Base-by-base conservation (phyloP, 2,888 invertebrate species). In the Cetonia aurata region DNA sequence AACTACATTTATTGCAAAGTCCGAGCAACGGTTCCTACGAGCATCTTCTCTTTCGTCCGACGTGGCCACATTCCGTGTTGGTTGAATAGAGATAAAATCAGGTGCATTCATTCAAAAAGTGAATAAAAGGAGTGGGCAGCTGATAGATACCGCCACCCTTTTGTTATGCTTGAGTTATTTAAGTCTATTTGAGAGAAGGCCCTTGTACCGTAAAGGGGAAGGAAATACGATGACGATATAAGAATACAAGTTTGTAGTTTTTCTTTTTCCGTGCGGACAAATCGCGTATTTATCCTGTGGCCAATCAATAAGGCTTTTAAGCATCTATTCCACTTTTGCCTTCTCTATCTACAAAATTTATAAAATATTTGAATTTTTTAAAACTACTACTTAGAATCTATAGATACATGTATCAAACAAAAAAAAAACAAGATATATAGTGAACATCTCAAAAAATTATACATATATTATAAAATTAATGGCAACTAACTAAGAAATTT, bases 1-100 rank as follows among this genome's bases (percentile, higher is more conserved):
- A 77, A 77, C 74, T 75, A 74, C 77, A 77, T 77, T 75, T 75
- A 75, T 73, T 73, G 75, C 72, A 71, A 73, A 68, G 52, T 67
- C 71, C 66, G 44, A 57, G 42, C 42, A 52, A 56, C 37, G 33
- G 55, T 12, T 56, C 37, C 15, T 62, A 68, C 68, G 52, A 69
- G 41, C 62, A 52, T 55, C 69, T 55, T 70, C 60, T 55, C 60
- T 70, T 60, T 62, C 62, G 55, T 42, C 33, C 50, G 50, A 33
- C 31, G 19, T 37, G 62, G 62, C 42, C 52, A 33, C 46, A 44
- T 19, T 31, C 31, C 9, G 13, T 19, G 46, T 62, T 60, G 65
- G 68, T 56, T 56, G 57, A 68, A 68, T 56, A 68, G 33, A 68
- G 68, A 68, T 68, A 68, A 68, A 56, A 70, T 62, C 46, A 53